Conservation (phyloP, 2,797 vertebrate genomes). For the Phrynocephalus forsythii region DNA sequence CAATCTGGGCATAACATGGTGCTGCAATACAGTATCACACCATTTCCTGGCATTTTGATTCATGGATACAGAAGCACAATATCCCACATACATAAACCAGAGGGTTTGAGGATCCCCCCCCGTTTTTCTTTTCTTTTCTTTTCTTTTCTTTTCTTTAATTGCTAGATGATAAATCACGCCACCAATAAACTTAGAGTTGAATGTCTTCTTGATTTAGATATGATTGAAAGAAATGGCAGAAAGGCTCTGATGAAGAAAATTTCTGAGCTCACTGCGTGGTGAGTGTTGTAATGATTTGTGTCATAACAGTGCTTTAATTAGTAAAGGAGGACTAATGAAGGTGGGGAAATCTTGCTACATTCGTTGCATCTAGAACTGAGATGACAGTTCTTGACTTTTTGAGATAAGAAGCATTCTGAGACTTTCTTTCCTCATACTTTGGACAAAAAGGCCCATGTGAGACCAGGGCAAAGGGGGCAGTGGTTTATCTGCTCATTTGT, state of each 20-base stretch:
- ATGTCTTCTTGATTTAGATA: slow-evolving; percentile 69
- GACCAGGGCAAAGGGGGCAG: neutral
- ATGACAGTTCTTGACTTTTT: neutral
- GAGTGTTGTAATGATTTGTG: slow-evolving; percentile 23
- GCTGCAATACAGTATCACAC: too few relatives aligned
- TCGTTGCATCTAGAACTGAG: neutral
- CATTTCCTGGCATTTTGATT: too few relatives aligned
- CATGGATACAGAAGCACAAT: too few relatives aligned
- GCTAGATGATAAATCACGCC: slow-evolving; percentile 63
- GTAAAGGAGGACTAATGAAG: neutral
- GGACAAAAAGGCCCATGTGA: neutral
- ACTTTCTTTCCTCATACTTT: neutral
- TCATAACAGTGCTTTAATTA: neutral
- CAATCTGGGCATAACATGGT: too few relatives aligned
- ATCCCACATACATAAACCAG: too few relatives aligned
- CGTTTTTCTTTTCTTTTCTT: too few relatives aligned
- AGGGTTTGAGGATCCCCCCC: too few relatives aligned
- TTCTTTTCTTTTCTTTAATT: too few relatives aligned
- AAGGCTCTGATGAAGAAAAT: slow-evolving; percentile 58
- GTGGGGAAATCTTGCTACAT: neutral
- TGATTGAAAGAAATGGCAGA: slow-evolving; percentile 66
- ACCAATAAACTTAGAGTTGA: slow-evolving; percentile 70
- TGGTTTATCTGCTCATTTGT: too few relatives aligned
- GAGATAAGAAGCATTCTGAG: neutral
- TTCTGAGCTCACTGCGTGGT: slow-evolving; percentile 21